A percentile compares a stretch with the other conserved stretches of the same genome.
Evolutionary conservation across 1,140 invertebrate genomes (phyloP).

Genomic region (Drosophila bocki): DNA sequence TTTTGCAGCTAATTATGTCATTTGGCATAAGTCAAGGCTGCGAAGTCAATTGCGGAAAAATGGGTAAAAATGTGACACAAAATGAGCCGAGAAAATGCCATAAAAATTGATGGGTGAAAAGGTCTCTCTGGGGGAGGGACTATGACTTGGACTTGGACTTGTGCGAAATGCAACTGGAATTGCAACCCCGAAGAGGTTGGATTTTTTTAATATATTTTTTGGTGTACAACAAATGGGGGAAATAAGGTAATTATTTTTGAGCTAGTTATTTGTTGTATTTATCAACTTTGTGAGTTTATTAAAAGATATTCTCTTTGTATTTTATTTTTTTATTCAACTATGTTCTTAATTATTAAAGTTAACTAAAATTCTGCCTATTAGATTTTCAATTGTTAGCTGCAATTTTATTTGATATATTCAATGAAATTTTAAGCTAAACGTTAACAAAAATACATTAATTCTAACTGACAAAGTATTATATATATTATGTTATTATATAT

Average conservation of each 20-base stretch:
- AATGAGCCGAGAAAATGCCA: constrained; percentile 25
- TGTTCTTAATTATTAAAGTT: not conserved
- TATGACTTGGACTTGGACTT: too few relatives aligned
- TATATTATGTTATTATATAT: too few relatives aligned
- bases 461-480: too few relatives aligned
- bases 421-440: too few relatives aligned
- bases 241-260: not conserved
- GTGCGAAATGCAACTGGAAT: not conserved
- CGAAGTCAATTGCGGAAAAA: constrained; percentile 76
- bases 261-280: too few relatives aligned
- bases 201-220: not conserved
- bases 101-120: constrained; percentile 33
- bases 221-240: too few relatives aligned
- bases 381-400: too few relatives aligned
- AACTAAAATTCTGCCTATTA: too few relatives aligned
- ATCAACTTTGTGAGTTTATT: not conserved
- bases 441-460: too few relatives aligned
- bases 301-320: not conserved
- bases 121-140: not conserved
- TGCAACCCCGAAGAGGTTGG: not conserved
- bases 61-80: constrained; percentile 52
- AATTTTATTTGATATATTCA: too few relatives aligned
- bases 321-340: not conserved
- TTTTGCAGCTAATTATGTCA: constrained; percentile 69
- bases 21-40: constrained; percentile 78